Conservation (phyloP, 2,888 invertebrate genomes). For the Chesias legatella region DNA sequence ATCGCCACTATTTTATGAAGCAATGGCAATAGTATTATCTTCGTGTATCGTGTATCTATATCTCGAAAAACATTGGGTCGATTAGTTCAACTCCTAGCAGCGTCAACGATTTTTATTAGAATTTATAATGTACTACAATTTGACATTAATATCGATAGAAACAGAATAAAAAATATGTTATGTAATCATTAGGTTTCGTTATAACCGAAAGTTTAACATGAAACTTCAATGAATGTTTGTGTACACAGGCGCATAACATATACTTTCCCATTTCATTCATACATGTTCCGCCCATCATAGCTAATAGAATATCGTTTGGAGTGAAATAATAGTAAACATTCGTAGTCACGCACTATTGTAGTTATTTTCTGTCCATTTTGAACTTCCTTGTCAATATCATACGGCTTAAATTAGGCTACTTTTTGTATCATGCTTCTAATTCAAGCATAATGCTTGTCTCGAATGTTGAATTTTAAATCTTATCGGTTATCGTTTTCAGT, state of each 20-base stretch:
- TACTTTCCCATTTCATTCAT: constrained; percentile 22
- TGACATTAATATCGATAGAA: too few species aligned
- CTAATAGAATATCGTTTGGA: constrained; percentile 19
- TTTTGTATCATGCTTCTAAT: not conserved
- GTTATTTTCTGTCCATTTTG: not conserved
- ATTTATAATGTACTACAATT: too few species aligned
- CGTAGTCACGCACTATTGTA: constrained; percentile 17
- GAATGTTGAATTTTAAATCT: constrained; percentile 2
- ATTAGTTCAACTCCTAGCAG: too few species aligned
- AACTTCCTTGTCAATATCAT: not conserved
- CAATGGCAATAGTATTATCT: too few species aligned
- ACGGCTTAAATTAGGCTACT: not conserved
- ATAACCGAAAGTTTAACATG: not conserved
- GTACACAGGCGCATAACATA: constrained; percentile 6
- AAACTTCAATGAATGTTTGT: not conserved
- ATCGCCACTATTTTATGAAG: too few species aligned
- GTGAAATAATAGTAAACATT: constrained; percentile 21
- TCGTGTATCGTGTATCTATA: too few species aligned
- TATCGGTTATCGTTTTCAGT: not conserved
- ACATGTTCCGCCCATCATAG: constrained; percentile 13
- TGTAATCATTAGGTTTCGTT: too few species aligned
- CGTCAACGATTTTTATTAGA: too few species aligned
- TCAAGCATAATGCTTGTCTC: not conserved
- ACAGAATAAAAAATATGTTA: too few species aligned
- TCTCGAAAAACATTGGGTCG: too few species aligned